Conservation (phyloP, 2,797 vertebrate species). For the Xiphorhynchus erythropygius region DNA sequence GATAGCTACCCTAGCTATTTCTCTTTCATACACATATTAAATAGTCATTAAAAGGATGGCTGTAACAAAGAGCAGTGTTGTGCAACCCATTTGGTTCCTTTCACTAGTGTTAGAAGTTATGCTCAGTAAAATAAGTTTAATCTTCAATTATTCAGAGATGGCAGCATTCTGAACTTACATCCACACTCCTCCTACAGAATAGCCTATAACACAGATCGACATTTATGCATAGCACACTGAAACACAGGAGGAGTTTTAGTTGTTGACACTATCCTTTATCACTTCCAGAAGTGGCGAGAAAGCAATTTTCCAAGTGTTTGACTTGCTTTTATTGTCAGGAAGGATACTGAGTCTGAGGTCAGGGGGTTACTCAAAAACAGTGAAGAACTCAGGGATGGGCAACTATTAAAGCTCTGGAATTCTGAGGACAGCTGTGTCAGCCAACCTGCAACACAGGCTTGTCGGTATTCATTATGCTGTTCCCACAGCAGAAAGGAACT, state of each 20-base stretch:
- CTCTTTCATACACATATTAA: neutral
- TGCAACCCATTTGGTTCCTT: neutral
- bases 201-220: neutral
- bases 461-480: neutral
- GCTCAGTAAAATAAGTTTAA: constrained; percentile 4
- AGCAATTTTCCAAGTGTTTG: constrained; percentile 26
- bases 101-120: neutral
- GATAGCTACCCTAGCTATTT: neutral
- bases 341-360: neutral
- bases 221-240: constrained; percentile 10
- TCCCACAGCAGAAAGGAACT: constrained; percentile 36
- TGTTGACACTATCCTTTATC: constrained; percentile 4
- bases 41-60: neutral
- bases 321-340: neutral
- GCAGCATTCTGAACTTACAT: constrained; percentile 2
- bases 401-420: constrained; percentile 9
- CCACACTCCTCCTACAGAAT: neutral
- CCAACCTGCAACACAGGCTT: constrained; percentile 38
- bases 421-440: constrained; percentile 25
- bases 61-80: neutral
- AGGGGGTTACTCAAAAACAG: neutral
- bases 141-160: neutral
- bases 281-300: constrained; percentile 30
- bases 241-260: neutral
- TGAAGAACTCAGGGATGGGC: neutral